Evolutionary conservation across 2,888 invertebrate species (phyloP), one percentile per base, ranked within the genome.

Genomic region (Andrena dorsata): DNA sequence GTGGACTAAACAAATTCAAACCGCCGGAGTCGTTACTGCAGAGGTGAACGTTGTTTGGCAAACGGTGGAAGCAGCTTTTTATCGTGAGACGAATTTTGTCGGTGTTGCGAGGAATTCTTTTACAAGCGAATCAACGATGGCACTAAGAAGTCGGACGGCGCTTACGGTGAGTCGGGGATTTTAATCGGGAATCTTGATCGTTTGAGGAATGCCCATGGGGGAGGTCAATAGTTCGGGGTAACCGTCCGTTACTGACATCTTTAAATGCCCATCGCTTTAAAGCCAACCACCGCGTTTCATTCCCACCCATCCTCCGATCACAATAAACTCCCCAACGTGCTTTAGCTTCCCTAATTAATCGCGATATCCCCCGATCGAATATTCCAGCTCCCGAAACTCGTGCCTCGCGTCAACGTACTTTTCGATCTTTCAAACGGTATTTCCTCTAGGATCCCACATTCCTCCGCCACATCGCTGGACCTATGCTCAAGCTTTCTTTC

Each of bases 1-100:
- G 61, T 69, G 80, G 80, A 64, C 86, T 86, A 90, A 91, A 91
- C 91, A 91, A 92, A 91, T 92, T 92, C 92, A 92, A 92, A 92
- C 89, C 89, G 85, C 66, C 81, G 63, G 83, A 91, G 90, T 90
- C 92, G 92, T 91, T 92, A 90, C 83, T 84, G 76, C 77, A 84
- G 56, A 78, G 78, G 84, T 78, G 80, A 79, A 83, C 85, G 86
- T 84, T 86, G 86, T 87, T 86, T 84, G 86, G 74, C 74, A 84
- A 85, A 76, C 82, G 74, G 80, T 81, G 70, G 58, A 70, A 72
- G 70, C 35, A 68, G 66, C 56, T 61, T 66, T 60, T 74, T 7
- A 20, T 10, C 23, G 7, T 20, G 53, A 58, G 66, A 82, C 53
- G 65, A 69, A 53, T 73, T 72, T 76, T 51, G n/a, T 35, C 56